Conservation (phyloP, 2,113 vertebrate species). For the Oncorhynchus mykiss region DNA sequence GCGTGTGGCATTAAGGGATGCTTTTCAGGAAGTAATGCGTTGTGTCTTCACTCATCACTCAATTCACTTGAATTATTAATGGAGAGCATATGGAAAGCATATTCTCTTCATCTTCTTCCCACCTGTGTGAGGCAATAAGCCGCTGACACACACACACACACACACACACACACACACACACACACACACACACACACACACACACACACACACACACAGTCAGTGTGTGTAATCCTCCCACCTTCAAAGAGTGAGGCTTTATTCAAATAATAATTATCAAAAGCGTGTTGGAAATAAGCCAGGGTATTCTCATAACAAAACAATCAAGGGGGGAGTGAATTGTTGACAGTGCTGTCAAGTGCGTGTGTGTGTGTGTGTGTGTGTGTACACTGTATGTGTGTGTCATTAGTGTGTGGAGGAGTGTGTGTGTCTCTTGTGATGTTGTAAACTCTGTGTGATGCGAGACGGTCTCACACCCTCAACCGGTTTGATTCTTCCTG, state of each 20-base stretch:
- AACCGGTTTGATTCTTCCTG: constrained; percentile 61
- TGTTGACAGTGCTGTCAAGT: constrained; percentile 33
- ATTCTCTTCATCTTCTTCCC: constrained; percentile 45
- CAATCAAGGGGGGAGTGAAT: constrained; percentile 41
- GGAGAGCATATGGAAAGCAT: constrained; percentile 1
- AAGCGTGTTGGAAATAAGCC: constrained; percentile 27
- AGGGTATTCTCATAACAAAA: constrained; percentile 37
- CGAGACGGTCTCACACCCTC: constrained; percentile 48
- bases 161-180: background rate
- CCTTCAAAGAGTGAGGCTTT: constrained; percentile 47
- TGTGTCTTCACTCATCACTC: constrained; percentile 39
- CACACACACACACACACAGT: constrained; percentile 16
- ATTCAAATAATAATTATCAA: constrained; percentile 62
- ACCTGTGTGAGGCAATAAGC: constrained; percentile 39
- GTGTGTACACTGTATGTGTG: constrained; percentile 14
- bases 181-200: constrained; percentile 4
- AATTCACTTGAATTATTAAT: constrained; percentile 59
- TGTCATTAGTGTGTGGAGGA: constrained; percentile 22
- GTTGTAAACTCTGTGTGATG: constrained; percentile 50
- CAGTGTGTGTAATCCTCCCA: constrained; percentile 34
- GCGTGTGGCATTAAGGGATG: background rate
- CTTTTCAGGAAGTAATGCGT: constrained; percentile 28
- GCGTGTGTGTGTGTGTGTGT: background rate
- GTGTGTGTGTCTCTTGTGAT: constrained; percentile 33
- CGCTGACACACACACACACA: background rate